Evolutionary conservation across 2,888 invertebrate genomes (phyloP), one percentile per base, ranked within the genome.

Genomic region (Drosophila tripunctata): DNA sequence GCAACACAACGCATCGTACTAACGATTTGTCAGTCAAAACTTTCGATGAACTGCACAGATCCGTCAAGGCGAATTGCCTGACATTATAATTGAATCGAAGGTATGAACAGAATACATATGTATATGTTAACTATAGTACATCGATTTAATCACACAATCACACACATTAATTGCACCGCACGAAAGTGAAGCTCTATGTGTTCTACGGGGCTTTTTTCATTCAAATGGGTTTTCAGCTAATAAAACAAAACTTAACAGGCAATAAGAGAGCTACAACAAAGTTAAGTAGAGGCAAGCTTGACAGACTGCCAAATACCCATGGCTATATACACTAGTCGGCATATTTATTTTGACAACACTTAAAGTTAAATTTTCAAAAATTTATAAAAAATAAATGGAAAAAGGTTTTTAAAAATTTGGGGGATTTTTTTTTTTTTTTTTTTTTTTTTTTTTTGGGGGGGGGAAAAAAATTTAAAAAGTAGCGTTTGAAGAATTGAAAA

Each of bases 81-180:
- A 33, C 36, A 51, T 38, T 52, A 47, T 47, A 51, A 41, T 58
- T 17, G 12, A n/a, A n/a, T n/a, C n/a, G n/a, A n/a, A 41, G 50
- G 33, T 48, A 43, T 27, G 38, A 27, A 45, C 51, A 40, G 47
- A 51, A 51, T 8, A 36, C 15, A 51, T 8, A 36, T 19, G n/a
- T n/a, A n/a, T n/a, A n/a, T n/a, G n/a, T n/a, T n/a, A n/a, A n/a
- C n/a, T n/a, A n/a, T n/a, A n/a, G n/a, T n/a, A 61, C 10, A 60
- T 56, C 56, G 56, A 71, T 72, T 67, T 50, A 67, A 73, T 62
- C 73, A 54, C 52, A 62, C 73, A 62, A 61, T 54, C 67, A 22
- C 27, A n/a, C n/a, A n/a, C 41, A 51, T 68, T 71, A 71, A 64
- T 69, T 69, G 52, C 69, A 70, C 14, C 21, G 17, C 61, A 35